Conservation (phyloP, 2,113 vertebrate species). For the Parus major region DNA sequence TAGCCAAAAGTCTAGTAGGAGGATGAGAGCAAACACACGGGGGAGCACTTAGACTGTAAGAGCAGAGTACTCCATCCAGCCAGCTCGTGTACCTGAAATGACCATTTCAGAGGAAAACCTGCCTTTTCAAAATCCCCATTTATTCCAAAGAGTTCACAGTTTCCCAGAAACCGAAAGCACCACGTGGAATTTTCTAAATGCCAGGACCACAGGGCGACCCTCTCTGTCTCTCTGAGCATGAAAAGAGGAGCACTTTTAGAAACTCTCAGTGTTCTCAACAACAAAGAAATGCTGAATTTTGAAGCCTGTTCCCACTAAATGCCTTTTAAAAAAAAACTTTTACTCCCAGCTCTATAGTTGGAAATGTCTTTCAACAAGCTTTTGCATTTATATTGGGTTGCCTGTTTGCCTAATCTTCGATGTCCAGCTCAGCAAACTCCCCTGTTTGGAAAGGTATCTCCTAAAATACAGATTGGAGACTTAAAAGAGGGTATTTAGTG, state of each 20-base stretch:
- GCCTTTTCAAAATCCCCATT: background rate
- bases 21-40: conserved; percentile 36
- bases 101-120: background rate
- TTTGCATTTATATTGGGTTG: background rate
- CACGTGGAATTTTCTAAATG: background rate
- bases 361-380: background rate
- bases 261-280: background rate
- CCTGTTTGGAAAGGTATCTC: background rate
- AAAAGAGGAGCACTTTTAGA: background rate
- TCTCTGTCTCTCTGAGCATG: background rate
- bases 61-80: background rate
- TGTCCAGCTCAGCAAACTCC: background rate
- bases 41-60: conserved; percentile 34
- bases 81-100: background rate
- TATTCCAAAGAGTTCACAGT: background rate
- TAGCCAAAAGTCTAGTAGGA: background rate
- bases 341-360: background rate
- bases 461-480: background rate
- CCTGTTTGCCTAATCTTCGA: background rate
- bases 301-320: background rate
- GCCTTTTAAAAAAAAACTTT: background rate
- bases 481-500: background rate
- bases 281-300: background rate
- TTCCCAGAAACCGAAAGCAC: background rate
- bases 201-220: background rate